Percentiles rank a stretch among this genome's conserved stretches.
Conservation (phyloP, 2,113 vertebrate species). For the Chloebia gouldiae region DNA sequence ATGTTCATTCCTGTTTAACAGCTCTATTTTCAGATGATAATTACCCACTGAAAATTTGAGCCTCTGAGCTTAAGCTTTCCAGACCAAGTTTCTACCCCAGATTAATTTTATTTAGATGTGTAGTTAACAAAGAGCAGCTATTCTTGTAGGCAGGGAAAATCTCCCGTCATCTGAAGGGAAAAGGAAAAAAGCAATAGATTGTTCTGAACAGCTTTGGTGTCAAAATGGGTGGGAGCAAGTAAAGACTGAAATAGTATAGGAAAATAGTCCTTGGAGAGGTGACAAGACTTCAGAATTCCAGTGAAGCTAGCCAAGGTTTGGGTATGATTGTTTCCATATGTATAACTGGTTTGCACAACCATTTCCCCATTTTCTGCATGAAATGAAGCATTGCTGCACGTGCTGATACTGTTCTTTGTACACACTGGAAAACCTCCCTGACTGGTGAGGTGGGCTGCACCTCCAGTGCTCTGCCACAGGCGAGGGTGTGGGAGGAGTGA, state of each 20-base stretch:
- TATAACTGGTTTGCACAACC: background rate
- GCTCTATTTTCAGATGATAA: background rate
- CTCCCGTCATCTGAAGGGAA: background rate
- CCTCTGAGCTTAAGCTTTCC: background rate
- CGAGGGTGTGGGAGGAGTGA: background rate
- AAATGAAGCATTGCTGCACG: background rate
- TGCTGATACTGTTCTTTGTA: background rate
- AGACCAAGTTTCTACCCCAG: background rate
- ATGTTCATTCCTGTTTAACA: background rate
- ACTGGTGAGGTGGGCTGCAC: background rate
- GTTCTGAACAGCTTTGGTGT: background rate
- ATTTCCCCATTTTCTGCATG: background rate
- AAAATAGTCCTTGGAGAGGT: slow-evolving; percentile 26
- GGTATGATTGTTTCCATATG: slow-evolving; percentile 42
- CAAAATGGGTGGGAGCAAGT: background rate
- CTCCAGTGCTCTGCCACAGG: rapidly evolving
- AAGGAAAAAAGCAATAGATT: background rate
- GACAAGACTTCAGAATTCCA: background rate
- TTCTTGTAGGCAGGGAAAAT: background rate
- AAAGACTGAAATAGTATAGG: slow-evolving; percentile 21
- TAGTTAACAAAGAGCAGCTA: background rate
- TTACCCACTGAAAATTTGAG: background rate
- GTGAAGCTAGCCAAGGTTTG: slow-evolving; percentile 15
- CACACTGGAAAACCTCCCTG: background rate
- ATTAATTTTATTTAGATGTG: background rate